Base-by-base conservation (phyloP, 2,888 invertebrate species). In the Trachelus troglodyta region DNA sequence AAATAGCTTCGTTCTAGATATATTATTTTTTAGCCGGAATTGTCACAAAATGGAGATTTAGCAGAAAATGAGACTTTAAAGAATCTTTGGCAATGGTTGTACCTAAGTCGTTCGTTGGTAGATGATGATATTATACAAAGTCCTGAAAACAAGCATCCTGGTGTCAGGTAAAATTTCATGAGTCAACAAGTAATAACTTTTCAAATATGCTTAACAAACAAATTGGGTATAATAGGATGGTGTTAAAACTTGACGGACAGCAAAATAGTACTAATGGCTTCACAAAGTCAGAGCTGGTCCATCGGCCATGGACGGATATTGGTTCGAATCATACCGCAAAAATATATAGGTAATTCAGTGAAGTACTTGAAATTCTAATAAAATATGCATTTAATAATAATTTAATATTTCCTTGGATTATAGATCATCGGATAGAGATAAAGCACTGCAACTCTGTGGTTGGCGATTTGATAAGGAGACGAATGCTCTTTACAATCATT, bases 71-170 rank as follows among this genome's bases (percentile, higher is more conserved):
- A 95, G 69, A 93, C 95, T 35, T 91, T 98, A 69, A 94, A 95
- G 85, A 96, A 95, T 80, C 93, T 98, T 30, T 98, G 98, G 98
- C 94, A 95, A 81, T 97, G 97, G 95, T 91, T 97, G 79, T 94
- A 95, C 81, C 93, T 95, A 79, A 94, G 96, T 93, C 93, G 94
- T 84, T 94, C 94, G 81, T 91, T 95, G 81, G 94, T 95, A 68
- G 94, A 96, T 87, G 95, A 95, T 82, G 94, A 95, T 90, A 89
- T 92, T 81, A 93, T 95, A 87, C 92, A 93, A 79, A 93, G 93
- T 86, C 90, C 92, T 11, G 93, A 93, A 80, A 93, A 93, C 87
- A 94, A 93, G 91, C 94, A 95, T 92, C 95, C 95, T 11, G 95
- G 94, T 69, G 92, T 94, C 4, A 91, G 92, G 90, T 90, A 86